Base-by-base conservation (phyloP, 2,797 vertebrate species). In the Microtus californicus region DNA sequence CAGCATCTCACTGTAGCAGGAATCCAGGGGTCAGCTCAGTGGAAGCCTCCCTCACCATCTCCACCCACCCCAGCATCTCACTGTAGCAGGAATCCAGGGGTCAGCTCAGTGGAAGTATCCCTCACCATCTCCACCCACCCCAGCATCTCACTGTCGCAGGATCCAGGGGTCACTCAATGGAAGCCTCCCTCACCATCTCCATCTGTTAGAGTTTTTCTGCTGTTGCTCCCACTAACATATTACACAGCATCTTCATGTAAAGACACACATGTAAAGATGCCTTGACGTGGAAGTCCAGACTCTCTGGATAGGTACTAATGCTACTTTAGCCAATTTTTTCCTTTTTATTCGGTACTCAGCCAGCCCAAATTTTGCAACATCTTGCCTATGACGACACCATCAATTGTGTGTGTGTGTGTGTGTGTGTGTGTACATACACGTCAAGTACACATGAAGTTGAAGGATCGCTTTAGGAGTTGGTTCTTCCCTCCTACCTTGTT, bases 281-380 rank as follows among this genome's bases (percentile, higher is more conserved):
- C 37, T 45, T 83, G 77, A 89, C 76, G 82, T 1, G 61, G 54
- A 74, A 87, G 48, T 59, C n/a, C 69, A 23, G 73, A 73, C 25
- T 80, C 83, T 67, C 37, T 92, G 67, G 82, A 54, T 86, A 73
- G 56, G 11, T 61, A 56, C 87, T 6, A 45, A 25, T 27, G 15
- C 71, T 45, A 61, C 40, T 61, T 92, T 48, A 61, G n/a, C 23
- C 86, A 56, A 21, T 51, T 25, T 82, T 91, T n/a, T 89, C 77
- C 81, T 73, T 78, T 89, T 87, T 76, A n/a, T 74, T 65, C 34
- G 45, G 65, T 81, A 88, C 94, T 90, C 65, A 51, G 40, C 21
- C n/a, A 40, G 29, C 63, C 73, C 69, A 63, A 43, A 76, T 76
- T 59, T 74, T 27, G 54, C 9, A 65, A 15, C 34, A 54, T 54